Evolutionary conservation across 2,797 vertebrate species (phyloP).

Genomic region (Phataginus tricuspis): DNA sequence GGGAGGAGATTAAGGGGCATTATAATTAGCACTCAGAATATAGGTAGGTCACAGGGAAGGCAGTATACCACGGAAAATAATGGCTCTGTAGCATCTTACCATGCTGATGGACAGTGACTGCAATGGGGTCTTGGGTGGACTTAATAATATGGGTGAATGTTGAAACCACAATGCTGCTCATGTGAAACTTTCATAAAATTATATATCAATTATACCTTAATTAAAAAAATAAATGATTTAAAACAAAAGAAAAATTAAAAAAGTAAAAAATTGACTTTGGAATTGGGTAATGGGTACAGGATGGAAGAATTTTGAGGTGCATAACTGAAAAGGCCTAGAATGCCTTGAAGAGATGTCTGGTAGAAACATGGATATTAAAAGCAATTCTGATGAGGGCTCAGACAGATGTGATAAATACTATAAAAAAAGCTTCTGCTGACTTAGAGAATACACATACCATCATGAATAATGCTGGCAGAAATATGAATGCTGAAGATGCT

Average conservation of each 20-base stretch:
- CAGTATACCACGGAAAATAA: too few species aligned
- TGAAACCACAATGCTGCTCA: too few species aligned
- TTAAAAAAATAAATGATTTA: too few species aligned
- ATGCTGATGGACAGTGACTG: too few species aligned
- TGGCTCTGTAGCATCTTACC: too few species aligned
- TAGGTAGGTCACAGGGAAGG: too few species aligned
- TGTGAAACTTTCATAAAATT: too few species aligned
- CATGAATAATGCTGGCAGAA: neutral
- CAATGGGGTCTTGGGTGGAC: too few species aligned
- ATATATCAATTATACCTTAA: too few species aligned
- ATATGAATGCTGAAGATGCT: neutral
- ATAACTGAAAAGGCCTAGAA: neutral
- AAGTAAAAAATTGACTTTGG: neutral
- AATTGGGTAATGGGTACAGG: neutral
- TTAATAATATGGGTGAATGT: too few species aligned
- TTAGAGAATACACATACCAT: neutral
- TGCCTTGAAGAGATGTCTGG: neutral
- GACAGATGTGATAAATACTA: neutral
- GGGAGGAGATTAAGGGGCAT: too few species aligned
- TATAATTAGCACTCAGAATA: too few species aligned
- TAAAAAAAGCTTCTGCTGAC: neutral
- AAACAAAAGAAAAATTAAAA: neutral
- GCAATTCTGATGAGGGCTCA: neutral
- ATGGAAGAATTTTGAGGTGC: neutral
- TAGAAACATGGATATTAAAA: neutral